phyloP scores from a whole-genome alignment of 2,888 invertebrate genomes.

The Cancer borealis region DNA sequence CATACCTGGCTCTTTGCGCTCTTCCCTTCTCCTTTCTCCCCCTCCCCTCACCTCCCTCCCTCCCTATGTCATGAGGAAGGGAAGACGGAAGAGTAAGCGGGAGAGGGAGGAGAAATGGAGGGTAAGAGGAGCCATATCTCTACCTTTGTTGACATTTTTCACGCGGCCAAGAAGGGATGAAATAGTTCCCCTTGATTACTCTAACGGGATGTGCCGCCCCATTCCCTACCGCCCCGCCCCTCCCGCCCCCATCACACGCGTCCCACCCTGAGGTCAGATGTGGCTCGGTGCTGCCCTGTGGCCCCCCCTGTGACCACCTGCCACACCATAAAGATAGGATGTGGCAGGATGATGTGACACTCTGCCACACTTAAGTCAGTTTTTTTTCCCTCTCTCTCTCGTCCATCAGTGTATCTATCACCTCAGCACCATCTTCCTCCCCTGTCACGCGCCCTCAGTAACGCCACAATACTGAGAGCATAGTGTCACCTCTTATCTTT shows the following conservation, averaged over 20 bases:
- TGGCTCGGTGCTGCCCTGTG: not conserved
- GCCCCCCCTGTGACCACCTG: not conserved
- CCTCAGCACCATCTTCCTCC: no score
- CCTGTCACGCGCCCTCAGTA: no score
- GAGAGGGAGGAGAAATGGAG: not conserved
- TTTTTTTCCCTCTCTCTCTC: not conserved
- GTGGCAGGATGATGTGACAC: no score
- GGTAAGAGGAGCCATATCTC: constrained; percentile 13
- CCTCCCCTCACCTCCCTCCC: not conserved
- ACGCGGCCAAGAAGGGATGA: not conserved
- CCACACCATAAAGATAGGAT: not conserved
- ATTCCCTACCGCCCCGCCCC: not conserved
- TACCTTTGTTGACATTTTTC: constrained; percentile 22
- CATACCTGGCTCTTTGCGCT: not conserved
- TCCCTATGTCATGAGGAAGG: not conserved
- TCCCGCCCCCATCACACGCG: not conserved
- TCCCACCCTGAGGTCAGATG: not conserved
- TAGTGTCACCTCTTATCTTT: no score
- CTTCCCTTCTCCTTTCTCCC: not conserved
- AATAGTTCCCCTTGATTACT: not conserved
- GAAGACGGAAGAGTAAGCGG: not conserved
- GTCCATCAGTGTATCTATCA: no score
- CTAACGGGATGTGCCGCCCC: not conserved
- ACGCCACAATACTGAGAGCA: no score
- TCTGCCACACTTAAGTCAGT: not conserved